Percentiles rank a stretch among this genome's conserved stretches.
Conservation (phyloP, 64 coral and sea anemone species). For the Exaiptasia diaphana region DNA sequence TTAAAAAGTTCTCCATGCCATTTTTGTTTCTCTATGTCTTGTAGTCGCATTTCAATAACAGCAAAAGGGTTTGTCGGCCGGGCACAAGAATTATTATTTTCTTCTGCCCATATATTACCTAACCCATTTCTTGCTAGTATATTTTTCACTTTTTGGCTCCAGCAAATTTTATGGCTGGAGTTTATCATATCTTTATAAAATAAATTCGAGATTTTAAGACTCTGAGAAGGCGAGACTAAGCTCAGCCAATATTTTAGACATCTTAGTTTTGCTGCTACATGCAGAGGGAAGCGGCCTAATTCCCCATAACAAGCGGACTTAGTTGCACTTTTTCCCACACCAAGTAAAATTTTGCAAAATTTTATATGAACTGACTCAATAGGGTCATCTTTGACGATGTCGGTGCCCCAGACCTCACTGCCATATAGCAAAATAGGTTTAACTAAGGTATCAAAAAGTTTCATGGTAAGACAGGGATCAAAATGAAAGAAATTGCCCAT, state of each 20-base stretch:
- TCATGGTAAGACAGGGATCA: slow-evolving; percentile 35
- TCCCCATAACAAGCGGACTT: slow-evolving; percentile 23
- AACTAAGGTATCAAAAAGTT: slow-evolving; percentile 18
- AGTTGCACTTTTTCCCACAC: slow-evolving; percentile 13
- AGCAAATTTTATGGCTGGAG: slow-evolving; percentile 14
- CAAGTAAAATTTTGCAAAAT: slow-evolving; percentile 8
- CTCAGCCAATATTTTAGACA: slow-evolving; percentile 38
- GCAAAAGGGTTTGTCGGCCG: not conserved
- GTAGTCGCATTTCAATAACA: not conserved
- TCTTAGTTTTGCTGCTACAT: slow-evolving; percentile 19
- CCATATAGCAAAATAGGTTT: slow-evolving; percentile 38
- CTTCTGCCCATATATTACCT: too few species aligned
- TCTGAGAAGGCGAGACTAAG: not conserved
- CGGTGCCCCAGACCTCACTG: slow-evolving; percentile 28
- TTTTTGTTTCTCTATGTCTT: not conserved
- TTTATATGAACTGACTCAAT: slow-evolving; percentile 24
- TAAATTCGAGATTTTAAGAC: not conserved
- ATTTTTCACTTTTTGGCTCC: not conserved
- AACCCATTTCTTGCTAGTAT: not conserved
- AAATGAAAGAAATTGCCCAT: slow-evolving; percentile 3
- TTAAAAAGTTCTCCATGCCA: not conserved
- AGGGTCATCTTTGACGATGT: not conserved
- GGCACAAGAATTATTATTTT: not conserved
- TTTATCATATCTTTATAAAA: not conserved
- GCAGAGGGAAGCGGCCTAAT: slow-evolving; percentile 15